These are phyloP conservation scores for Bradypus variegatus DNA, from an alignment of 2,797 vertebrate species.

Conservation along the genomic window DNA sequence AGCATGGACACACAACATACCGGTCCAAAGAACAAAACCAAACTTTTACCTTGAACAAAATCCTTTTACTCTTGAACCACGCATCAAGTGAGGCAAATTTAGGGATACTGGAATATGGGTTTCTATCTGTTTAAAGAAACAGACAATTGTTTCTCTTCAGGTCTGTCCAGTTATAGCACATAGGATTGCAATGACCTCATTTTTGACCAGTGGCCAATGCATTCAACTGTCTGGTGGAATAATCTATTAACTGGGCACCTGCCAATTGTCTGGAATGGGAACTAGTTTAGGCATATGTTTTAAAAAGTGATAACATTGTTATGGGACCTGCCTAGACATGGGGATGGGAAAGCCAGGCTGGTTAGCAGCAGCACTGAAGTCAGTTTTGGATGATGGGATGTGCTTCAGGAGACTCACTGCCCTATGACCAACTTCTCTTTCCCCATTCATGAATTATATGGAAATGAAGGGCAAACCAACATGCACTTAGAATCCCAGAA, in stretches of 20 bases:
- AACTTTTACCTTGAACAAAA: conserved; percentile 28
- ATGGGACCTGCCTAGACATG: conserved; percentile 66
- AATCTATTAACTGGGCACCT: conserved; percentile 83
- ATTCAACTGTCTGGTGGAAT: conserved; percentile 77
- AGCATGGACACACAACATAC: conserved; percentile 53
- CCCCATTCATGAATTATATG: not conserved
- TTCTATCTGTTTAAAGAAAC: conserved; percentile 66
- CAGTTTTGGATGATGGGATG: conserved; percentile 49
- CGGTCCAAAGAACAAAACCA: conserved; percentile 45
- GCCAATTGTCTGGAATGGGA: conserved; percentile 78
- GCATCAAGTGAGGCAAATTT: conserved; percentile 38
- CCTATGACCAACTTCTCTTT: not conserved
- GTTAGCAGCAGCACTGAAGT: conserved; percentile 55
- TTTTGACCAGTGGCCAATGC: conserved; percentile 80
- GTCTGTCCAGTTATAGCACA: conserved; percentile 84
- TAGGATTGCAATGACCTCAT: conserved; percentile 86
- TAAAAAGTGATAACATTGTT: conserved; percentile 80
- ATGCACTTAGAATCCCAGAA: not conserved
- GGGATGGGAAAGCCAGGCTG: conserved; percentile 54
- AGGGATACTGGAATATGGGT: not conserved
- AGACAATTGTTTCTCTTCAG: conserved; percentile 72
- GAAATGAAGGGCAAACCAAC: not conserved
- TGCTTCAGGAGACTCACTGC: conserved; percentile 29
- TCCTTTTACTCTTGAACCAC: conserved; percentile 57
- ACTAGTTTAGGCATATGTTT: conserved; percentile 74